Conservation (phyloP, 2,888 invertebrate species). For the Pristionchus entomophagus region DNA sequence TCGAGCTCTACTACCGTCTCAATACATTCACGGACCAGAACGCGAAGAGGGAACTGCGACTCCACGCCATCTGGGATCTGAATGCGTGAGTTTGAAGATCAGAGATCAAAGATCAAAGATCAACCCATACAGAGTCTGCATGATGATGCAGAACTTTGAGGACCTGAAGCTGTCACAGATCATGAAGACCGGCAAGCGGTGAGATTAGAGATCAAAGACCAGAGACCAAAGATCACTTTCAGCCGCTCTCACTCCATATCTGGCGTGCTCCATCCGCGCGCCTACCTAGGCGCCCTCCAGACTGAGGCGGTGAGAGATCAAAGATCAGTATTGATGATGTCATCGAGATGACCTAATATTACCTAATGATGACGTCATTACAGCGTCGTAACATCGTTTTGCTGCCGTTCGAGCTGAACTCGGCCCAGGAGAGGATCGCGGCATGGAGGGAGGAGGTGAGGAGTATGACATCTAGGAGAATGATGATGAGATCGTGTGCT, state of each 20-base stretch:
- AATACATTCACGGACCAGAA: constrained; percentile 15
- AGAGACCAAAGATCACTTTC: constrained; percentile 6
- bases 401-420: constrained; percentile 20
- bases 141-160: constrained; percentile 31
- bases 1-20: constrained; percentile 37
- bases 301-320: constrained; percentile 9
- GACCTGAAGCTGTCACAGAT: constrained; percentile 23
- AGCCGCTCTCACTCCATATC: constrained; percentile 11
- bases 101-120: background rate
- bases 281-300: background rate
- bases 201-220: background rate
- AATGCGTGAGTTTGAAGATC: constrained; percentile 9
- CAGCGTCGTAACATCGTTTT: constrained; percentile 12
- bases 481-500: too few species aligned
- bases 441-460: constrained; percentile 25
- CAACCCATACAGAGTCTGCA: background rate
- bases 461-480: too few species aligned
- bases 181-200: constrained; percentile 22
- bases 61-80: constrained; percentile 29
- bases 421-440: background rate
- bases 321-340: background rate
- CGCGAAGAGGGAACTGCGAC: background rate
- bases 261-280: constrained; percentile 22
- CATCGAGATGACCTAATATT: background rate
- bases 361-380: background rate